A percentile compares a stretch with the other conserved stretches of the same genome.
Conservation (phyloP, 2,888 invertebrate species). For the Agriotes lineatus region DNA sequence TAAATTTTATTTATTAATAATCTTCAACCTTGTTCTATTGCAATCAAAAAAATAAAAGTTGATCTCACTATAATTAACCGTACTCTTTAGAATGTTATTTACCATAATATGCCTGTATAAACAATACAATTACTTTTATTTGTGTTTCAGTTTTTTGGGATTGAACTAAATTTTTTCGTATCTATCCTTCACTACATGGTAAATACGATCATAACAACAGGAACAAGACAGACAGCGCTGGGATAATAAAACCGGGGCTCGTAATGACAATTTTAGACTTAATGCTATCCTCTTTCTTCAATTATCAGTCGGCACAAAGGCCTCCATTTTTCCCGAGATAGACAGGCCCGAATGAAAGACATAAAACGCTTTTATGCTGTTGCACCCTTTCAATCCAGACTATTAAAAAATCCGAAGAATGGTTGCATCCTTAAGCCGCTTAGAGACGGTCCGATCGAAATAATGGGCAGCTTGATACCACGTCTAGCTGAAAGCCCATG, state of each 20-base stretch:
- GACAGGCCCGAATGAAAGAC: constrained; percentile 35
- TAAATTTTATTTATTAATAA: too few relatives aligned
- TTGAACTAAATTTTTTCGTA: too few relatives aligned
- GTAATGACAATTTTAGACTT: background rate
- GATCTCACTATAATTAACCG: too few relatives aligned
- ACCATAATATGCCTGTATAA: too few relatives aligned
- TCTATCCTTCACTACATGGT: too few relatives aligned
- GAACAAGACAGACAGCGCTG: background rate
- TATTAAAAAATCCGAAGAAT: constrained; percentile 42
- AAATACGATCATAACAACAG: background rate
- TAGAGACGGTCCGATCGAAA: constrained; percentile 41
- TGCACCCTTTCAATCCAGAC: constrained; percentile 43
- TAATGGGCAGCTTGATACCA: constrained; percentile 41
- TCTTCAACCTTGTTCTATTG: too few relatives aligned
- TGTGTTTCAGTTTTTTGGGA: too few relatives aligned
- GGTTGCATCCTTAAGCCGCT: constrained; percentile 47
- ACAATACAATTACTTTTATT: too few relatives aligned
- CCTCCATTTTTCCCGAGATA: constrained; percentile 23
- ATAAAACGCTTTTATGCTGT: constrained; percentile 42
- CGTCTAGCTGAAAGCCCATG: constrained; percentile 35
- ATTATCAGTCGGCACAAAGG: constrained; percentile 8
- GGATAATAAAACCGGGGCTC: background rate
- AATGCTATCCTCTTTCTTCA: background rate
- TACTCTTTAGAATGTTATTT: too few relatives aligned
- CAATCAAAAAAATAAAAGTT: too few relatives aligned